Percentiles rank a stretch among this genome's conserved stretches.
phyloP scores from a whole-genome alignment of 2,888 invertebrate species.

The Campoletis raptor region DNA sequence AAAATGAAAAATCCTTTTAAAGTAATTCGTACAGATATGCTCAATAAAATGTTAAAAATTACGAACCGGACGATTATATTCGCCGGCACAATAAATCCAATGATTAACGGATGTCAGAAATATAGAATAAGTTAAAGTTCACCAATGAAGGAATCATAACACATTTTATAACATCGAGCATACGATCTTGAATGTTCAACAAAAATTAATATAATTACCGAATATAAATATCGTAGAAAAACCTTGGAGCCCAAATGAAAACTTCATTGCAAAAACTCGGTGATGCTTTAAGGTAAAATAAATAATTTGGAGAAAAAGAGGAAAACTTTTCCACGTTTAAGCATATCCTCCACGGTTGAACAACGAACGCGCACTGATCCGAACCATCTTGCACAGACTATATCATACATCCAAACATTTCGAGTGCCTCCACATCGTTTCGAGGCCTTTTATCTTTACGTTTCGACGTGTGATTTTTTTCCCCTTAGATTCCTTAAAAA shows the following conservation, averaged over 20 bases:
- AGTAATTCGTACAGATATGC: no score
- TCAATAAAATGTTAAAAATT: no score
- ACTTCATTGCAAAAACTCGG: constrained; percentile 46
- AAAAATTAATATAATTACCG: constrained; percentile 38
- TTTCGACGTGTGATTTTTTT: background rate
- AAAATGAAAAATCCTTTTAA: no score
- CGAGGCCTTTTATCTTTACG: constrained; percentile 39
- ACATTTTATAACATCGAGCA: background rate
- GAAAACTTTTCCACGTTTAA: background rate
- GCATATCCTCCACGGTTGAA: constrained; percentile 18
- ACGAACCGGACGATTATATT: no score
- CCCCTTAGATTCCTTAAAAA: background rate
- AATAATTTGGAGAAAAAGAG: no score
- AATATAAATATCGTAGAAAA: constrained; percentile 39
- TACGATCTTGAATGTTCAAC: background rate
- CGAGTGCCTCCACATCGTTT: constrained; percentile 3
- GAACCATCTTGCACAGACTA: background rate
- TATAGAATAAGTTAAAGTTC: background rate
- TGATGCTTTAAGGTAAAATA: background rate
- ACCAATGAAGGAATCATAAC: background rate
- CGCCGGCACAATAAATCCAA: no score
- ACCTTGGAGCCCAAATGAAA: background rate
- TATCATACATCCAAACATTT: constrained; percentile 37
- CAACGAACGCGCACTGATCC: constrained; percentile 49
- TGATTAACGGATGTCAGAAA: no score